Conservation (phyloP, 2,888 invertebrate genomes). For the Andricus curvator region DNA sequence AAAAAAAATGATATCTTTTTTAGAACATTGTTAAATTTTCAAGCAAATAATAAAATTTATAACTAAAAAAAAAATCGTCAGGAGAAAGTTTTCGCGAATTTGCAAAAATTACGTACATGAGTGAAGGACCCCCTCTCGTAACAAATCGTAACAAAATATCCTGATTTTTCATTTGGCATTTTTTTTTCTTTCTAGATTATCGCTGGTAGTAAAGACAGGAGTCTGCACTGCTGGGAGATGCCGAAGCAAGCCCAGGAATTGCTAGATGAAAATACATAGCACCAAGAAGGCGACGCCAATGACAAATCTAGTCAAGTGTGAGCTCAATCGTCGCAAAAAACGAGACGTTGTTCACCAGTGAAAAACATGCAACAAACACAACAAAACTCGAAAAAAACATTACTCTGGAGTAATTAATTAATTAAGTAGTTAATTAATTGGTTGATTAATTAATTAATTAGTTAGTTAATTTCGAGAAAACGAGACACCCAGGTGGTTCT, state of each 20-base stretch:
- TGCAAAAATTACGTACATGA: too few species aligned
- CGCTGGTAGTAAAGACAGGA: slow-evolving; percentile 85
- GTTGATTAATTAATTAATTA: too few species aligned
- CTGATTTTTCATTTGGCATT: slow-evolving; percentile 10
- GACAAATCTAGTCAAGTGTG: slow-evolving; percentile 61
- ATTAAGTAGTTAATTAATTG: too few species aligned
- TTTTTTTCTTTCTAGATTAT: slow-evolving; percentile 80
- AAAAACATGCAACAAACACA: neutral
- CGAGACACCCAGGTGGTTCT: too few species aligned
- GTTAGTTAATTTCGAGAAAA: neutral
- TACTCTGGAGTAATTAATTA: neutral
- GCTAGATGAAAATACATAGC: slow-evolving; percentile 63
- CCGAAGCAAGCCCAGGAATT: slow-evolving; percentile 76
- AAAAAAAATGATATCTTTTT: too few species aligned
- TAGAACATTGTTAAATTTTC: too few species aligned
- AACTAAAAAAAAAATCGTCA: too few species aligned
- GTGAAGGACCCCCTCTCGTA: too few species aligned
- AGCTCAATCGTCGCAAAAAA: slow-evolving; percentile 34
- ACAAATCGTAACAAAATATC: too few species aligned
- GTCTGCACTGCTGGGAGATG: slow-evolving; percentile 84
- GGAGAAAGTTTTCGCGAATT: too few species aligned
- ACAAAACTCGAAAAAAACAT: neutral
- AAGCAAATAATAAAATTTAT: too few species aligned
- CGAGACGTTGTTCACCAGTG: slow-evolving; percentile 36
- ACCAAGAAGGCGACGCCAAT: slow-evolving; percentile 41